Percentiles rank a stretch among this genome's conserved stretches.
These are phyloP conservation scores for Epistrophe eligans DNA, from an alignment of 2,888 invertebrate species.

Conservation along the genomic window DNA sequence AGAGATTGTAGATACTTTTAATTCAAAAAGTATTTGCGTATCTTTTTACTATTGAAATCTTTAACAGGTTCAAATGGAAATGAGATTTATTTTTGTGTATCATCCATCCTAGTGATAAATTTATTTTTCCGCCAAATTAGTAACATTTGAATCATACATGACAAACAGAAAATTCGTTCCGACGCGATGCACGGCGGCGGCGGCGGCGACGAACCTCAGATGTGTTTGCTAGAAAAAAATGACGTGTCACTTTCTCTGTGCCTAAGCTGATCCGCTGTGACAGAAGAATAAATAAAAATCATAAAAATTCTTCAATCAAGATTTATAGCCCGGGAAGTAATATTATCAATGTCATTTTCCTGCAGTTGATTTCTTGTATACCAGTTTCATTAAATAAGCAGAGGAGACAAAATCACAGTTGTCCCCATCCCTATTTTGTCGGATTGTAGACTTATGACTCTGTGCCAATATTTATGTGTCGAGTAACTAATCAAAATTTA, in stretches of 20 bases:
- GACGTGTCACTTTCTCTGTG: constrained; percentile 58
- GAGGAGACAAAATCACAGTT: too few species aligned
- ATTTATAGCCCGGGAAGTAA: constrained; percentile 4
- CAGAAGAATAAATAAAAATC: constrained; percentile 19
- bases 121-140: constrained; percentile 45
- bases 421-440: too few species aligned
- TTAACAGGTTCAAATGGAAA: constrained; percentile 53
- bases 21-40: constrained; percentile 5
- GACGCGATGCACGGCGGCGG: background rate
- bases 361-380: too few species aligned
- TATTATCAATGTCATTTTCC: too few species aligned
- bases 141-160: constrained; percentile 35
- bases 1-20: constrained; percentile 25
- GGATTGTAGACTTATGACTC: too few species aligned
- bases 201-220: constrained; percentile 32
- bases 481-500: too few species aligned
- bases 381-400: too few species aligned
- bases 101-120: constrained; percentile 49
- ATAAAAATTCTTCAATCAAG: constrained; percentile 5
- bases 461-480: too few species aligned
- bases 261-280: constrained; percentile 3
- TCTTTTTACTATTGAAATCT: constrained; percentile 21
- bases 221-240: background rate
- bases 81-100: constrained; percentile 28
- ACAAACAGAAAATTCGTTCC: background rate